These are phyloP conservation scores for Brachionichthys hirsutus DNA, from an alignment of 2,113 vertebrate genomes.

Conservation along the genomic window DNA sequence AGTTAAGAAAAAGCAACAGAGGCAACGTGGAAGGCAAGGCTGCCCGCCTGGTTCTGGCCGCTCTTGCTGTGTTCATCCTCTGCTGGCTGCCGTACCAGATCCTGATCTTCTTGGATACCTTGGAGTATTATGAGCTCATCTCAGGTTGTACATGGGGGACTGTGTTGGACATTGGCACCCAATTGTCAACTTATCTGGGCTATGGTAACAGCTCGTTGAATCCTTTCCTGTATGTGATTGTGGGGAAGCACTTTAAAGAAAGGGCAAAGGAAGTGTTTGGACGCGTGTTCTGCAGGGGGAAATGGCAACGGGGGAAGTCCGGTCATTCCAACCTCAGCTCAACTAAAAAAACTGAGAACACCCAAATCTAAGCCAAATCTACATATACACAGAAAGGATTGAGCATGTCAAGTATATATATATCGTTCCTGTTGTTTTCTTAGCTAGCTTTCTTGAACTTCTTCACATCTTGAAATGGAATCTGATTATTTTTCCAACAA, in stretches of 20 bases:
- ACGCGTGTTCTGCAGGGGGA: conserved; percentile 29
- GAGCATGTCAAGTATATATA: no score
- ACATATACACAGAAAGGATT: neutral
- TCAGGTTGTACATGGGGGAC: conserved; percentile 53
- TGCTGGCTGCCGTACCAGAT: conserved; percentile 88
- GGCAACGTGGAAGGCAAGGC: conserved; percentile 79
- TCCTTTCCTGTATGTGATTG: conserved; percentile 86
- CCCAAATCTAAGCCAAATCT: conserved; percentile 25
- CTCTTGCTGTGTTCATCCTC: conserved; percentile 79
- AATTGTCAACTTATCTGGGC: conserved; percentile 75
- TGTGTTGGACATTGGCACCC: conserved; percentile 70
- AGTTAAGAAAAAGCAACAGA: conserved; percentile 66
- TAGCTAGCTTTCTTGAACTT: neutral
- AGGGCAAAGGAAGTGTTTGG: conserved; percentile 77
- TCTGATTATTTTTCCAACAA: neutral
- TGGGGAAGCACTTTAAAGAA: conserved; percentile 87
- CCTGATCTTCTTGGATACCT: conserved; percentile 79
- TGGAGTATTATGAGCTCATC: conserved; percentile 60
- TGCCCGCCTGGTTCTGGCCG: conserved; percentile 77
- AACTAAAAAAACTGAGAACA: conserved; percentile 47
- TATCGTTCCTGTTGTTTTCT: no score
- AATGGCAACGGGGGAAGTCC: conserved; percentile 25
- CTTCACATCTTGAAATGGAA: neutral
- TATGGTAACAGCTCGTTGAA: conserved; percentile 90
- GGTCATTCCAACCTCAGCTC: conserved; percentile 37